A percentile compares a stretch with the other conserved stretches of the same genome.
These are phyloP conservation scores for Melanotaenia pygmaea DNA, from an alignment of 2,797 vertebrate genomes.

Conservation along the genomic window DNA sequence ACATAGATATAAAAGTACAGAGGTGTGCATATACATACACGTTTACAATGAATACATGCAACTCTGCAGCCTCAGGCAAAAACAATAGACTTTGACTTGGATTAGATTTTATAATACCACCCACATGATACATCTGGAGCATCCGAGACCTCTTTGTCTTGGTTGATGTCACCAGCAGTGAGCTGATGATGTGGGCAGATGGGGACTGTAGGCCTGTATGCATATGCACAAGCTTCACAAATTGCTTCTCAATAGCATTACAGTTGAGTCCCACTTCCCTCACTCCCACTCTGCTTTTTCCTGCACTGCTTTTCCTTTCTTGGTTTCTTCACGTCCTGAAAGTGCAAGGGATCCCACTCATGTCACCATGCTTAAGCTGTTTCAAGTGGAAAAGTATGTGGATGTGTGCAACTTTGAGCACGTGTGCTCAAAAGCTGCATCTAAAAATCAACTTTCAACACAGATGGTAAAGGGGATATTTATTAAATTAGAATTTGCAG, in stretches of 20 bases:
- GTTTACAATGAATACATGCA: slow-evolving; percentile 39
- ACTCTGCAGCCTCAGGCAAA: slow-evolving; percentile 61
- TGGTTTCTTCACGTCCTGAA: slow-evolving; percentile 59
- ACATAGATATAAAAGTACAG: slow-evolving; percentile 28
- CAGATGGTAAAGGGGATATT: slow-evolving; percentile 28
- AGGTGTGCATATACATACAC: neutral
- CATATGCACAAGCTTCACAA: slow-evolving; percentile 79
- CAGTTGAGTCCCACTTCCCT: slow-evolving; percentile 64
- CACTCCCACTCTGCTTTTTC: slow-evolving; percentile 69
- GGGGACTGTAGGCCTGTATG: slow-evolving; percentile 73
- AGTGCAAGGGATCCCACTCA: slow-evolving; percentile 69
- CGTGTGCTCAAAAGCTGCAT: slow-evolving; percentile 7
- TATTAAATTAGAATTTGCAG: slow-evolving; percentile 29
- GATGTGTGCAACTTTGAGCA: slow-evolving; percentile 15
- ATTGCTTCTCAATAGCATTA: slow-evolving; percentile 81
- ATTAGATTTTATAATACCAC: slow-evolving; percentile 77
- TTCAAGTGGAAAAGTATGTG: slow-evolving; percentile 64
- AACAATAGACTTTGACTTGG: slow-evolving; percentile 71
- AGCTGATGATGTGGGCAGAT: slow-evolving; percentile 78
- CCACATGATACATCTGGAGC: slow-evolving; percentile 75
- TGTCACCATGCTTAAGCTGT: slow-evolving; percentile 59
- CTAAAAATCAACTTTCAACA: slow-evolving; percentile 31
- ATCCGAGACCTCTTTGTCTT: slow-evolving; percentile 77
- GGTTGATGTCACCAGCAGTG: slow-evolving; percentile 74
- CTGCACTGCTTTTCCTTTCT: slow-evolving; percentile 54